Base-by-base conservation (phyloP, 2,113 vertebrate species). In the Plestiodon gilberti region DNA sequence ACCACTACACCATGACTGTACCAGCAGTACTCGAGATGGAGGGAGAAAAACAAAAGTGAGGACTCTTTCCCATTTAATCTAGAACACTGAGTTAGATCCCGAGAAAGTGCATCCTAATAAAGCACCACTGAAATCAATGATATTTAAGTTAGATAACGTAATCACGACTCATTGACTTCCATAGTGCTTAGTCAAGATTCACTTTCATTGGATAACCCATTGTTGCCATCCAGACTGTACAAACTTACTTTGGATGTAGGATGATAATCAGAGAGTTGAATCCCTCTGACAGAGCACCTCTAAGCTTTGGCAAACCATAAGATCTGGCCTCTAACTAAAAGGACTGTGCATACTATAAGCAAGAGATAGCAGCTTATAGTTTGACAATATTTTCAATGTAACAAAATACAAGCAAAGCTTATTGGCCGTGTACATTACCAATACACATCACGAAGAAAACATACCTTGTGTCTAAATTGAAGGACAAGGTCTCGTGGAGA, bases 381-480 rank as follows among this genome's bases (percentile, higher is more conserved):
- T 43, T 80, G 22, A 81, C 43, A 70, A 80, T 2, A 23, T 57
- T 69, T 77, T 15, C 15, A 35, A 17, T 23, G 28, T n/a, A 78
- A 40, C 20, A 59, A 87, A 89, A 2, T 1, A 33, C 40, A 78
- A 43, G 5, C 52, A 71, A 40, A 67, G 5, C 40, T 11, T 67
- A 15, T 52, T 55, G 59, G n/a, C 38, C 61, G 1, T 83, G 43
- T 62, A 70, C 6, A 87, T 87, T 1, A 30, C 4, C 48, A 30
- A 83, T 1, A 40, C 33, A 73, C 11, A 74, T 61, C 82, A 43
- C 1, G 85, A 67, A 81, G 3, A 80, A 85, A 4, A 0, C 88
- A 69, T 96, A 99, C 99, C 98, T 99, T 99, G 95, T 99, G 98
- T 95, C 96, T 96, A 91, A 99, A 99, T 89, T 99, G 98, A 91